Evolutionary conservation across 2,797 vertebrate species (phyloP).

Genomic region (Pangasius sanitwongsei): DNA sequence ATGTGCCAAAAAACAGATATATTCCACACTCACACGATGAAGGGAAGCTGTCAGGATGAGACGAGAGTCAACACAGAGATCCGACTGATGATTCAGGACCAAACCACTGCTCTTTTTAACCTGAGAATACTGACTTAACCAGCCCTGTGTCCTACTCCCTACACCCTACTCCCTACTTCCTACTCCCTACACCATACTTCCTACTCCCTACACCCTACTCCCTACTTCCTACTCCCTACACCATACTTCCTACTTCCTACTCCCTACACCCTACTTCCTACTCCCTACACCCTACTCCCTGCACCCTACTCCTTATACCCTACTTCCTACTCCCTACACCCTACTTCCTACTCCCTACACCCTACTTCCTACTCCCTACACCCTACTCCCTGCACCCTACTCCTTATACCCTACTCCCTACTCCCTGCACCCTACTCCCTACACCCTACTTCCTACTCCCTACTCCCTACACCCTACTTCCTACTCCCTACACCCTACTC

Average conservation of each 20-base stretch:
- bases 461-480: too few species aligned
- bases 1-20: slow-evolving; percentile 48
- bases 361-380: too few species aligned
- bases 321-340: too few species aligned
- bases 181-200: not conserved
- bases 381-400: too few species aligned
- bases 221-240: not conserved
- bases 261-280: too few species aligned
- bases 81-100: not conserved
- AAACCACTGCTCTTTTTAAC: not conserved
- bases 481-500: too few species aligned
- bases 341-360: too few species aligned
- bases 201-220: not conserved
- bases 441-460: too few species aligned
- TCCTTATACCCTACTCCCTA: too few species aligned
- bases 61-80: not conserved
- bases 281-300: too few species aligned
- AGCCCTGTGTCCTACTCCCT: not conserved
- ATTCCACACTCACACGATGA: slow-evolving; percentile 30
- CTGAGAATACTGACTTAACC: not conserved
- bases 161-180: not conserved
- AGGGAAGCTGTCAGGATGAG: slow-evolving; percentile 20
- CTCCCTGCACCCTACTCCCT: too few species aligned
- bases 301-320: too few species aligned
- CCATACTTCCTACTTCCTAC: not conserved